phyloP scores from a whole-genome alignment of 1,140 invertebrate genomes.

The Chelonus insularis region DNA sequence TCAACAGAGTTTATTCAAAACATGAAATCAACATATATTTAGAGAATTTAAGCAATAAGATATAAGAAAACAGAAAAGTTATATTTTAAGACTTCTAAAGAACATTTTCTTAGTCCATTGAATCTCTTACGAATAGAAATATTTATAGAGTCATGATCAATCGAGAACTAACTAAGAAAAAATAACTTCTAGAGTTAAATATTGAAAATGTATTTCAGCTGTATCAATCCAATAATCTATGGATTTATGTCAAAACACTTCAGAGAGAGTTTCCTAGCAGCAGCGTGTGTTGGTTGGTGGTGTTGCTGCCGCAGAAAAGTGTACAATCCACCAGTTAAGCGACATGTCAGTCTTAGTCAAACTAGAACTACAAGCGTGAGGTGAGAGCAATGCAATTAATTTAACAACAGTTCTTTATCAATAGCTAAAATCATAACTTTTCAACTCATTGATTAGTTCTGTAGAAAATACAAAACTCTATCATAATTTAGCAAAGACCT shows the following conservation, averaged over 20 bases:
- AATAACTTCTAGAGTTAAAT: too few species aligned
- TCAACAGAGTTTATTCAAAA: too few species aligned
- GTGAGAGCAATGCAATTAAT: conserved; percentile 32
- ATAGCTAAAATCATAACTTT: not conserved
- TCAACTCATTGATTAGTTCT: too few species aligned
- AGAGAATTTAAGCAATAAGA: too few species aligned
- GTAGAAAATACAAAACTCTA: too few species aligned
- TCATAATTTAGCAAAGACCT: not conserved
- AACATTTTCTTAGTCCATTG: too few species aligned
- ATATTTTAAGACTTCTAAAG: too few species aligned
- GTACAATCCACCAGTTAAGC: conserved; percentile 45
- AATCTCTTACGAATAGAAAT: too few species aligned
- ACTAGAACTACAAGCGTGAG: conserved; percentile 53
- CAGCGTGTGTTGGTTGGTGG: conserved; percentile 51
- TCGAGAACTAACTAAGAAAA: too few species aligned
- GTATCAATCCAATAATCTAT: conserved; percentile 78
- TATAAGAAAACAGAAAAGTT: too few species aligned
- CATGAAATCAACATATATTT: too few species aligned
- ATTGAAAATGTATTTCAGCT: conserved; percentile 60
- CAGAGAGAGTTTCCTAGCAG: conserved; percentile 64
- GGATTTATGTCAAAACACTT: conserved; percentile 83
- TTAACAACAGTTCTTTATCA: not conserved
- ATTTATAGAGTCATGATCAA: too few species aligned
- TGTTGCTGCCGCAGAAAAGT: conserved; percentile 43
- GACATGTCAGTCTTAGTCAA: conserved; percentile 52